These are phyloP conservation scores for Drosophila lacertosa DNA, from an alignment of 1,140 invertebrate species.

Conservation along the genomic window DNA sequence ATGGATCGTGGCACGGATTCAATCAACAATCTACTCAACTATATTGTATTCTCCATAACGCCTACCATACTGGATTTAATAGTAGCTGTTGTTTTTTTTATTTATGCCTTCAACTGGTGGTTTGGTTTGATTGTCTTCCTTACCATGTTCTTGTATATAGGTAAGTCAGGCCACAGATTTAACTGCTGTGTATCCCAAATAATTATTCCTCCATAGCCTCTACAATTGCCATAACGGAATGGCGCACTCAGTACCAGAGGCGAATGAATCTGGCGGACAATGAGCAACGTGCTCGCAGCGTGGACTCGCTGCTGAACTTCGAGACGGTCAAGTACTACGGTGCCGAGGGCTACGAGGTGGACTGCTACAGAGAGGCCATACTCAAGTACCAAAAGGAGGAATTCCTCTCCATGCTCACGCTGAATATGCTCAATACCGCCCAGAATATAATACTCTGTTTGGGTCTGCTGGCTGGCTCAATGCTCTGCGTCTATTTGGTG, in stretches of 20 bases:
- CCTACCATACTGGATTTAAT: conserved; percentile 97
- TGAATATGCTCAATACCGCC: conserved; percentile 94
- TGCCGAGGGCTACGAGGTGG: conserved; percentile 95
- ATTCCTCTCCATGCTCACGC: conserved; percentile 92
- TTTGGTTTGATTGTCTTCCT: conserved; percentile 97
- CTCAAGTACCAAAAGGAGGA: conserved; percentile 94
- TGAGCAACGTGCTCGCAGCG: conserved; percentile 93
- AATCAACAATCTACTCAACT: conserved; percentile 96
- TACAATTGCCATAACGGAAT: conserved; percentile 96
- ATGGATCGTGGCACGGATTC: conserved; percentile 98
- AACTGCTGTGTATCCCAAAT: background rate
- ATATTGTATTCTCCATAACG: conserved; percentile 93
- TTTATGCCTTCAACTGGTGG: conserved; percentile 94
- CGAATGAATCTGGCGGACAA: conserved; percentile 97
- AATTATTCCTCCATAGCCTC: conserved; percentile 86
- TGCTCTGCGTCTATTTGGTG: conserved; percentile 94
- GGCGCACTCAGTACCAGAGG: conserved; percentile 96
- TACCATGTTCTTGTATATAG: conserved; percentile 96
- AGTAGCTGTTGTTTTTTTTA: conserved; percentile 96
- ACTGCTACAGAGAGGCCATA: conserved; percentile 92
- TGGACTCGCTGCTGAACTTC: conserved; percentile 98
- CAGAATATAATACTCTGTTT: conserved; percentile 96
- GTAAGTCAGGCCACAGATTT: conserved; percentile 87
- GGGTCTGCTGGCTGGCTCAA: conserved; percentile 93
- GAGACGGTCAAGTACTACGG: conserved; percentile 99